Percentiles rank a stretch among this genome's conserved stretches.
These are phyloP conservation scores for Centropus bengalensis DNA, from an alignment of 2,113 vertebrate species.

Conservation along the genomic window DNA sequence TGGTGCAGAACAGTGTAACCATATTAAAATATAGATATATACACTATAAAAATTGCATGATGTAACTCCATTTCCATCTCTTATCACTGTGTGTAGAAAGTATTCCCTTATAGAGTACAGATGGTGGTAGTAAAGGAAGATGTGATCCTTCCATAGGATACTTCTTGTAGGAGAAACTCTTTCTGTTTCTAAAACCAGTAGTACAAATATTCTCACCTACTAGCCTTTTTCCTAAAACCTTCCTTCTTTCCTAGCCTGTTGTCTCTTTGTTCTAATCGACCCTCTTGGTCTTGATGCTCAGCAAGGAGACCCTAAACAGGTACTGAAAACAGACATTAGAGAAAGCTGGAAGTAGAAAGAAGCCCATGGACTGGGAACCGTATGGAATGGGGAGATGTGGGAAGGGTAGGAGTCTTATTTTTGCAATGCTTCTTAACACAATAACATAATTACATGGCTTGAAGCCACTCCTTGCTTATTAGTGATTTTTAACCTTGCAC, in stretches of 20 bases:
- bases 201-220: background rate
- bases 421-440: background rate
- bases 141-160: background rate
- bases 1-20: background rate
- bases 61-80: background rate
- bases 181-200: background rate
- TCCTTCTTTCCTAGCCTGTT: background rate
- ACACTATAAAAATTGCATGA: background rate
- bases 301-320: background rate
- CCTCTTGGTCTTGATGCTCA: background rate
- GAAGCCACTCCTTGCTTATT: background rate
- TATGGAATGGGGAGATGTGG: too few species aligned
- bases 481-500: background rate
- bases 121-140: background rate
- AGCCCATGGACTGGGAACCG: background rate
- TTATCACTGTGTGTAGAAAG: background rate
- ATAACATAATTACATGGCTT: background rate
- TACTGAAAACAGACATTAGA: accelerated
- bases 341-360: background rate
- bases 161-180: background rate
- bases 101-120: background rate
- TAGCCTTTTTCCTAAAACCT: background rate
- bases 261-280: background rate
- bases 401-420: background rate
- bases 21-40: conserved; percentile 2